phyloP scores from a whole-genome alignment of 2,797 vertebrate genomes.

The Morus bassanus region DNA sequence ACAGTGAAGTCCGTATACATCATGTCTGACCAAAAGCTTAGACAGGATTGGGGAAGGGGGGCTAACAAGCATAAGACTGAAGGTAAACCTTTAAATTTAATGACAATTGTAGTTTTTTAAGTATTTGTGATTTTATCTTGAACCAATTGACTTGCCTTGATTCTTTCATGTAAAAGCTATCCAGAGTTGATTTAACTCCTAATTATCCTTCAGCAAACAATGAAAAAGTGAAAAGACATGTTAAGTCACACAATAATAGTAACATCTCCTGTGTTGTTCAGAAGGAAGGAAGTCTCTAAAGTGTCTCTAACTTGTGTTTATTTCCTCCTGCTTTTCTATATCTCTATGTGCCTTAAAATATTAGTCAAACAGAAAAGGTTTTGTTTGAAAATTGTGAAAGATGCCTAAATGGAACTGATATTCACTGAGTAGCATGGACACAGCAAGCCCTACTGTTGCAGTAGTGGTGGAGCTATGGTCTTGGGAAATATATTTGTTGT shows the following conservation, averaged over 20 bases:
- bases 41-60: background rate
- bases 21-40: background rate
- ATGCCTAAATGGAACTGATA: background rate
- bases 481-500: background rate
- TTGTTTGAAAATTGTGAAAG: background rate
- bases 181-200: background rate
- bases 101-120: background rate
- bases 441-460: background rate
- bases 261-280: background rate
- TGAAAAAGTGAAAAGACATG: background rate
- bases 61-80: background rate
- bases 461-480: background rate
- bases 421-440: background rate
- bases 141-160: background rate
- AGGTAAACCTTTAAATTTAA: background rate
- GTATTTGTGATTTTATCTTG: background rate
- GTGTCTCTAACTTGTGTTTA: background rate
- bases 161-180: background rate
- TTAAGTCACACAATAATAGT: background rate
- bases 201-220: background rate
- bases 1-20: no score
- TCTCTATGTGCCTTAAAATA: background rate
- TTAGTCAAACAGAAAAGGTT: background rate
- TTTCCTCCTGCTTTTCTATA: background rate
- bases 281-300: background rate